Evolutionary conservation across 2,888 invertebrate species (phyloP).

Genomic region (Amiota communis): DNA sequence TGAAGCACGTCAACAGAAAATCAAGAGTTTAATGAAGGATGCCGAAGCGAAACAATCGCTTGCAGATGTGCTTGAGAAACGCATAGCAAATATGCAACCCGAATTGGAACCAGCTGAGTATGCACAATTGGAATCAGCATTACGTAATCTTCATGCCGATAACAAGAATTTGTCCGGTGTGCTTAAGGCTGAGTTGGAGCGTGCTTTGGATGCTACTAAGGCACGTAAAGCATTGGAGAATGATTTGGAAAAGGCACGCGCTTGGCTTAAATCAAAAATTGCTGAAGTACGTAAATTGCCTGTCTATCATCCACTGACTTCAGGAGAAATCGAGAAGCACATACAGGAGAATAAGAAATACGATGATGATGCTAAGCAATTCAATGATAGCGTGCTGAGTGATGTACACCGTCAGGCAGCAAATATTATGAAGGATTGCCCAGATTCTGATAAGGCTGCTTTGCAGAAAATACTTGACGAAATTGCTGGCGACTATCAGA

Average conservation of each 20-base stretch:
- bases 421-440: conserved; percentile 86
- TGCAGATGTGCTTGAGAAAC: conserved; percentile 87
- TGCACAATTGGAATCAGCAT: conserved; percentile 82
- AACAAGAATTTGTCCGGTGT: conserved; percentile 83
- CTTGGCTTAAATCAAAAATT: conserved; percentile 86
- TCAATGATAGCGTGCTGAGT: conserved; percentile 82
- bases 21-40: conserved; percentile 86
- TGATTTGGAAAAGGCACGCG: conserved; percentile 84
- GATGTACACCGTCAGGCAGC: conserved; percentile 85
- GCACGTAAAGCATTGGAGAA: conserved; percentile 84
- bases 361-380: conserved; percentile 84
- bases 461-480: conserved; percentile 80
- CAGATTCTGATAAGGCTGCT: conserved; percentile 79
- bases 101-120: conserved; percentile 90
- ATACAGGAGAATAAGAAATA: conserved; percentile 83
- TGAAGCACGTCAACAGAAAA: conserved; percentile 81
- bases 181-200: conserved; percentile 83
- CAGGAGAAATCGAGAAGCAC: conserved; percentile 87
- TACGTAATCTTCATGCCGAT: conserved; percentile 82
- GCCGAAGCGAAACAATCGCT: conserved; percentile 88
- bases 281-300: conserved; percentile 83
- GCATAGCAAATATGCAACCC: conserved; percentile 86
- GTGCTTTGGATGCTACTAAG: conserved; percentile 80
- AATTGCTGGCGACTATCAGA: conserved; percentile 82
- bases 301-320: conserved; percentile 85